These are phyloP conservation scores for Hydropsyche betteni DNA, from an alignment of 2,888 invertebrate species.

Conservation along the genomic window DNA sequence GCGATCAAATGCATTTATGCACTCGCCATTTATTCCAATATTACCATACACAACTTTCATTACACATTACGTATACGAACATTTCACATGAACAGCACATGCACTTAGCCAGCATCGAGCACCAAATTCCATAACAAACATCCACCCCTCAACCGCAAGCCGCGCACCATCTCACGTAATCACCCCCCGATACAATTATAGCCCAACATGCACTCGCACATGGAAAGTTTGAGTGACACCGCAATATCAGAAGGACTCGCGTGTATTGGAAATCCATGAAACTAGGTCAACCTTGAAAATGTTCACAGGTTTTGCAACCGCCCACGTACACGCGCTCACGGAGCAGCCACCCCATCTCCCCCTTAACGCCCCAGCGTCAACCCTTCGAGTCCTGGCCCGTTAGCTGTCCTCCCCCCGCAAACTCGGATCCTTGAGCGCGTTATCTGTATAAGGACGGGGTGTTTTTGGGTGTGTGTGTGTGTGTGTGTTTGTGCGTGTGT, in stretches of 20 bases:
- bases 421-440: too few relatives aligned
- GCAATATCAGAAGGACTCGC: constrained; percentile 11
- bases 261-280: constrained; percentile 39
- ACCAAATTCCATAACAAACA: too few relatives aligned
- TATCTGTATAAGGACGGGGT: too few relatives aligned
- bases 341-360: background rate
- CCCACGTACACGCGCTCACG: background rate
- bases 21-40: too few relatives aligned
- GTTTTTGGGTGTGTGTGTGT: background rate
- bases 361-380: background rate
- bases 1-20: too few relatives aligned
- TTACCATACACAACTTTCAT: too few relatives aligned
- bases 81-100: too few relatives aligned
- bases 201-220: background rate
- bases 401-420: background rate
- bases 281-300: constrained; percentile 50
- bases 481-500: background rate
- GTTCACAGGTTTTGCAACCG: constrained; percentile 46
- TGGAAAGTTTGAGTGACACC: constrained; percentile 30
- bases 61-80: too few relatives aligned
- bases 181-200: too few relatives aligned
- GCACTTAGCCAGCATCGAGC: too few relatives aligned
- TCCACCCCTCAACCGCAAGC: too few relatives aligned
- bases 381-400: background rate
- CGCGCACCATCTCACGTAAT: too few relatives aligned